Percentiles rank a stretch among this genome's conserved stretches.
Conservation (phyloP, 2,888 invertebrate genomes). For the Sphaerophoria taeniata region DNA sequence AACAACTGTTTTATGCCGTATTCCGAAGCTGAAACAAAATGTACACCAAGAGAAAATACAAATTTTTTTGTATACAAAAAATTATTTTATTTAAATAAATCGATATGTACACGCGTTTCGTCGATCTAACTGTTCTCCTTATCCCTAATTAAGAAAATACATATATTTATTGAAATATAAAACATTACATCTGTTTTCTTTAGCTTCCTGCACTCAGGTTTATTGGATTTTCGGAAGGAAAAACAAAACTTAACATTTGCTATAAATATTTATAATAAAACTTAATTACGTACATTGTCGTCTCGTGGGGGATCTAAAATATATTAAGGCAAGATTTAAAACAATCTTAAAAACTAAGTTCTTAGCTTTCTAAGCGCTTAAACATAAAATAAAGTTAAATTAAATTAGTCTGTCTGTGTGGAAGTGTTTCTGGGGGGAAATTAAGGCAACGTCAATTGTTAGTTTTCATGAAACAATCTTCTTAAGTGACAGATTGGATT, state of each 20-base stretch:
- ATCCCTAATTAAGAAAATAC: conserved; percentile 38
- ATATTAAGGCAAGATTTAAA: conserved; percentile 80
- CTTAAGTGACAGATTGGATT: conserved; percentile 27
- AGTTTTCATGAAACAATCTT: conserved; percentile 17
- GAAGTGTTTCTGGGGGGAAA: not conserved
- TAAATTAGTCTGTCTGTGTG: conserved; percentile 62
- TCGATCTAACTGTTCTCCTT: conserved; percentile 47
- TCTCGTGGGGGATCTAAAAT: conserved; percentile 48
- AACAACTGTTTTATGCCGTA: too few relatives aligned
- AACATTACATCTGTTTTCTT: conserved; percentile 46
- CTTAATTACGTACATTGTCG: conserved; percentile 43
- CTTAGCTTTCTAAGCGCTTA: conserved; percentile 22
- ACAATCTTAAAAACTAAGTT: conserved; percentile 78
- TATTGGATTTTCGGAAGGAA: conserved; percentile 2
- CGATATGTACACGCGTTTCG: conserved; percentile 57
- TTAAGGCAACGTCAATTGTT: conserved; percentile 17
- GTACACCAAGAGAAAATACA: not conserved
- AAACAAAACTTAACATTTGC: conserved; percentile 49
- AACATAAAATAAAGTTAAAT: conserved; percentile 42
- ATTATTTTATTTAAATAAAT: conserved; percentile 69
- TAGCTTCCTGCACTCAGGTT: conserved; percentile 1
- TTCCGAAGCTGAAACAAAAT: too few relatives aligned
- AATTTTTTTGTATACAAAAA: conserved; percentile 40
- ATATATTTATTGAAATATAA: conserved; percentile 49
- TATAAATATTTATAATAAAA: conserved; percentile 25